phyloP scores from a whole-genome alignment of 1,140 invertebrate species.

The Zaprionus kolodkinae region DNA sequence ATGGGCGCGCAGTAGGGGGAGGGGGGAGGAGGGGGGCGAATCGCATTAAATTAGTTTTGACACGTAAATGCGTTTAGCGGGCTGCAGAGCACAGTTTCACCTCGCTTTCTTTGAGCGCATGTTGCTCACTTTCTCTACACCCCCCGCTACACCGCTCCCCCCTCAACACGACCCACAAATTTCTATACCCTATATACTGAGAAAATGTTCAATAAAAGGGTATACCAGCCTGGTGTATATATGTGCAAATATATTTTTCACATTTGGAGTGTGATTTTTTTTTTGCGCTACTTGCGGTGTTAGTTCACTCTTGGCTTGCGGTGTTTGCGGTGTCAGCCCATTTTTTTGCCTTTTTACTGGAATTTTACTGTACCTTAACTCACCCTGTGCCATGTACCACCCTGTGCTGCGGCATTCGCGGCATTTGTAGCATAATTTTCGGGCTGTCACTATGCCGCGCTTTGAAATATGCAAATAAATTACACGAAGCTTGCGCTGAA shows the following conservation, averaged over 20 bases:
- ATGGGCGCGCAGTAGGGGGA: background rate
- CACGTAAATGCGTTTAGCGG: constrained; percentile 78
- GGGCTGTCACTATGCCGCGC: constrained; percentile 59
- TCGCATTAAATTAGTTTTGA: constrained; percentile 79
- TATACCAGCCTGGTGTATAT: too few species aligned
- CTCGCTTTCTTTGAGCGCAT: background rate
- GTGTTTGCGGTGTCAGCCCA: too few species aligned
- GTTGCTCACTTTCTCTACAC: background rate
- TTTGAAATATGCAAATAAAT: constrained; percentile 73
- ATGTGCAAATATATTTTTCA: too few species aligned
- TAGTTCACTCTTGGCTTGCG: too few species aligned
- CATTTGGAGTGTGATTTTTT: too few species aligned
- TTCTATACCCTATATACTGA: too few species aligned
- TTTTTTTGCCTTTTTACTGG: too few species aligned
- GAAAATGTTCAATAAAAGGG: too few species aligned
- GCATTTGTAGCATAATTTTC: constrained; percentile 76
- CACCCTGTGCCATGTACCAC: background rate
- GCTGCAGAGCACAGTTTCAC: constrained; percentile 24
- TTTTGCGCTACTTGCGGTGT: too few species aligned
- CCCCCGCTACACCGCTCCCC: background rate
- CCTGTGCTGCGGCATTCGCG: constrained; percentile 47
- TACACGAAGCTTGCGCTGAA: constrained; percentile 45
- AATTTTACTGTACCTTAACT: too few species aligned
- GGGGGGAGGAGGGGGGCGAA: background rate
- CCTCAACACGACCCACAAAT: too few species aligned